Percentiles rank a stretch among this genome's conserved stretches.
Evolutionary conservation across 2,113 vertebrate genomes (phyloP).

Genomic region (Stomatorhinus ivindoensis): DNA sequence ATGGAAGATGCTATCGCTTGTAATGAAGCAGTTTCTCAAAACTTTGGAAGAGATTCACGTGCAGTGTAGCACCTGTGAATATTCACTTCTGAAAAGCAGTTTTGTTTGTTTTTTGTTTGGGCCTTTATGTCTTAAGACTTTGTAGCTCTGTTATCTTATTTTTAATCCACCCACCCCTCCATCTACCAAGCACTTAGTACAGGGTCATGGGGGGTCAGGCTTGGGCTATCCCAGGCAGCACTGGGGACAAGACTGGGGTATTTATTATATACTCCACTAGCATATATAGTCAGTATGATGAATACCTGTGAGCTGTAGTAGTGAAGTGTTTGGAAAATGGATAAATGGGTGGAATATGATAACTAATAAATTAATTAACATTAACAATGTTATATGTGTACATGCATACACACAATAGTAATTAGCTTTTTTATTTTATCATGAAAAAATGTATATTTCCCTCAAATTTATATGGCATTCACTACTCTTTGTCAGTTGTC

Average conservation of each 20-base stretch:
- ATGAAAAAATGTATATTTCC: slow-evolving; percentile 3
- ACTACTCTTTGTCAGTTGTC: slow-evolving; percentile 22
- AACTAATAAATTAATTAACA: neutral
- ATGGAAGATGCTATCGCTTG: neutral
- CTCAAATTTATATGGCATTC: slow-evolving; percentile 16
- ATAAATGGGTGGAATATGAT: neutral
- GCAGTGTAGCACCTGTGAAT: neutral
- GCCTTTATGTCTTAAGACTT: no score
- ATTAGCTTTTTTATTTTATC: neutral
- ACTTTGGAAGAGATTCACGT: neutral
- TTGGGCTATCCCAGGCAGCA: neutral
- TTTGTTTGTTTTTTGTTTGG: no score
- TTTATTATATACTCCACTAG: neutral
- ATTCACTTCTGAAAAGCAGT: neutral
- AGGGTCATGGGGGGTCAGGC: neutral
- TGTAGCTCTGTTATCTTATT: no score
- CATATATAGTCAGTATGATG: neutral
- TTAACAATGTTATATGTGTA: neutral
- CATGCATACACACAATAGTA: neutral
- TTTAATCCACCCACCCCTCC: no score
- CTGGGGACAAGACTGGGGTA: neutral
- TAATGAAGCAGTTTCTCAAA: neutral
- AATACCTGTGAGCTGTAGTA: neutral
- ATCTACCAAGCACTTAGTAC: neutral
- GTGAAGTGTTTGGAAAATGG: neutral